Evolutionary conservation across 2,113 vertebrate genomes (phyloP), one percentile per base, ranked within the genome.

Genomic region (Elephas maximus): DNA sequence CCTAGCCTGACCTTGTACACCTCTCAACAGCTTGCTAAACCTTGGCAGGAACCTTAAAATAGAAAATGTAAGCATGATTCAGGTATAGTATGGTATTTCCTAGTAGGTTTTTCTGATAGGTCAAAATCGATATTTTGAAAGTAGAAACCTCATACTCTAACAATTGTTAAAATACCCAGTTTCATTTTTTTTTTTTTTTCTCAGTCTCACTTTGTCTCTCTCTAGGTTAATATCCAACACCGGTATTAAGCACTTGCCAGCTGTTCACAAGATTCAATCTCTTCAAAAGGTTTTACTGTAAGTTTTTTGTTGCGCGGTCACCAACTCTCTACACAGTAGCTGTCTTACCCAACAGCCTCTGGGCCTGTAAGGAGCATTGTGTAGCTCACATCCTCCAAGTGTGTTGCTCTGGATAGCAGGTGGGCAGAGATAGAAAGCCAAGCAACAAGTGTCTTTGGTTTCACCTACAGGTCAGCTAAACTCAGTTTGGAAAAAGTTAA

Each of bases 181-280:
- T 92, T 93, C 57, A 60, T 44, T 71, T 93, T 62, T 88, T 45
- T 37, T 67, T 96, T 37, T 37, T 37, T 37, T 37, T 37, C 37
- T 37, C 65, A 90, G 28, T 97, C 33, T 95, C 12, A 45, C 79
- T 96, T 95, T 97, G 5, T 97, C 62, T 96, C 84, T 90, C 41
- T 97, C 90, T 93, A 98, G 98, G 97, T 97, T 98, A 97, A 98
- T 98, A 96, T 98, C 98, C 93, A 98, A 98, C 51, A 98, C 98
- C 48, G 98, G 98, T 79, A 97, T 98, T 88, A 97, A 96, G 90
- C 97, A 91, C 33, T 83, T 98, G 85, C 98, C 98, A 91, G 96
- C 67, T 76, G 73, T 98, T 91, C 97, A 96, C 82, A 98, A 97
- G 97, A 98, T 98, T 94, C 97, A 97, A 17, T 98, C 98, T 96